Conservation (phyloP, 2,888 invertebrate genomes). For the Netelia fuscicornis region DNA sequence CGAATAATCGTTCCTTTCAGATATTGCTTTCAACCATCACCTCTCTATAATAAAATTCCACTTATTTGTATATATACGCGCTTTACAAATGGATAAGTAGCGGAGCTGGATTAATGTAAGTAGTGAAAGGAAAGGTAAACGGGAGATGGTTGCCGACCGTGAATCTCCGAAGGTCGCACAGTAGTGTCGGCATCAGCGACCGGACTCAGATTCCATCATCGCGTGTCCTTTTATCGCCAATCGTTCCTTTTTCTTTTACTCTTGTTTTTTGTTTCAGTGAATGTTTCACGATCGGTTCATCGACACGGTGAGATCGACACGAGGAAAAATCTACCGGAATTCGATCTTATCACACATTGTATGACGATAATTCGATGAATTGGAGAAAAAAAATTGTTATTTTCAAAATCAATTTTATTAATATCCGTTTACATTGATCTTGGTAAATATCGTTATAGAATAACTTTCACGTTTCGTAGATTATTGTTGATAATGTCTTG, state of each 20-base stretch:
- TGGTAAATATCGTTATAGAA: not conserved
- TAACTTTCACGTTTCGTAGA: not conserved
- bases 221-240: conserved; percentile 43
- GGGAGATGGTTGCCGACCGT: conserved; percentile 57
- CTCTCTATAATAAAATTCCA: too few species aligned
- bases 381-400: not conserved
- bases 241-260: conserved; percentile 43
- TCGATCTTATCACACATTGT: not conserved
- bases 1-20: too few species aligned
- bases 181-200: conserved; percentile 46
- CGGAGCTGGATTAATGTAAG: conserved; percentile 31
- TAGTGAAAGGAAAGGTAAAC: conserved; percentile 63
- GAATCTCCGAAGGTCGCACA: conserved; percentile 60
- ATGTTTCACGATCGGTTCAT: conserved; percentile 44
- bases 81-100: conserved; percentile 31
- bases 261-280: conserved; percentile 8
- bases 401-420: not conserved
- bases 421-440: not conserved
- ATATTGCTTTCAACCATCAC: too few species aligned
- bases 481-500: not conserved
- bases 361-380: not conserved
- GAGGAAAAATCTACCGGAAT: conserved; percentile 3
- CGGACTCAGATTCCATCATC: conserved; percentile 57
- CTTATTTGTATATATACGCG: conserved; percentile 9
- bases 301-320: conserved; percentile 37